Evolutionary conservation across 2,113 vertebrate species (phyloP).

Genomic region (Cyprinus carpio): DNA sequence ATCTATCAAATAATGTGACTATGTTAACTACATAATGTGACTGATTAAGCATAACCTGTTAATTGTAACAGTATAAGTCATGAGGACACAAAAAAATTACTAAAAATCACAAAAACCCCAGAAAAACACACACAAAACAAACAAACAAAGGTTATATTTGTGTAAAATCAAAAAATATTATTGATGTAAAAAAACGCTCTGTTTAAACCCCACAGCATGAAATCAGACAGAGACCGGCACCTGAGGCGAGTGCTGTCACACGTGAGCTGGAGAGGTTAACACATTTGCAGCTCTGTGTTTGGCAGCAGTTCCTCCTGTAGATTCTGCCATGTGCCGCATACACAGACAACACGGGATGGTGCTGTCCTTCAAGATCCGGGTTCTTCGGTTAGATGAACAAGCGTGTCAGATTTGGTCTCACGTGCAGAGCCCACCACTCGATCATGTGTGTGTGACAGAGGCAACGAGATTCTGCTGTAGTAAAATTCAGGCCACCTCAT

Average conservation of each 20-base stretch:
- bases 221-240: neutral
- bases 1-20: neutral
- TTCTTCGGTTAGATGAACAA: neutral
- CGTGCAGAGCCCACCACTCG: neutral
- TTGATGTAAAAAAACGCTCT: neutral
- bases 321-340: neutral
- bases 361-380: neutral
- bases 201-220: neutral
- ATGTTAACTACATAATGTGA: neutral
- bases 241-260: neutral
- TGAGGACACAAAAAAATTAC: neutral
- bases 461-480: neutral
- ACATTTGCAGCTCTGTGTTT: neutral
- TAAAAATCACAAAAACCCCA: too few relatives aligned
- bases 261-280: neutral
- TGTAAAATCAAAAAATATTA: neutral
- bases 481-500: neutral
- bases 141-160: neutral
- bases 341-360: neutral
- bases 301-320: neutral
- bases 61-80: neutral
- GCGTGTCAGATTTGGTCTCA: slow-evolving; percentile 3
- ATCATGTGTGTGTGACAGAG: neutral
- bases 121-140: too few relatives aligned
- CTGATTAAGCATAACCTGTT: neutral